Evolutionary conservation across 2,888 invertebrate species (phyloP), one percentile per base, ranked within the genome.

Genomic region (Drosophila histrio): DNA sequence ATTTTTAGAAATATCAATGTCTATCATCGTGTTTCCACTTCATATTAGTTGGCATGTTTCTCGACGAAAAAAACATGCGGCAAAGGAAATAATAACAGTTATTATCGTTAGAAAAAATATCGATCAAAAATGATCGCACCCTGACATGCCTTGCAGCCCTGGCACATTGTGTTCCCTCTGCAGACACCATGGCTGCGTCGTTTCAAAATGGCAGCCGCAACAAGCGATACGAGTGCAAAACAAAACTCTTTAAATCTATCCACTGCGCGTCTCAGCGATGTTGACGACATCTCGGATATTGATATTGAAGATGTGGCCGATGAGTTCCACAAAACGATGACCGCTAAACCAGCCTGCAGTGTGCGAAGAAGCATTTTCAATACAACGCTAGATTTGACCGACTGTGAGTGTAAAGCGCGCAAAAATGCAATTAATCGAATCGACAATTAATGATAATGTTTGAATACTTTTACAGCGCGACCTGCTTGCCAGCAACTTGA

Each of bases 281-380:
- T 66, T 6, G 72, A 74, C 4, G 72, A 74, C 17, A 73, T 73
- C 4, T 72, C 73, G 6, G 73, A 73, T 22, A 47, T 62, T 8
- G 72, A 74, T 1, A 39, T 46, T 11, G 73, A 66, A 1, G 53
- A 72, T 2, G 41, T 15, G 1, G 77, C 46, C 3, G 50, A 72
- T 7, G 44, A 66, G 21, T 13, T 74, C 5, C 53, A 53, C 15
- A 53, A 53, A 3, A 53, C 53, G 4, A 36, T 53, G 5, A 19
- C 11, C 1, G 34, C 43, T 3, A 26, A 34, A 24, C 53, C 21
- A 4, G 15, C 7, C 3, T 26, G 4, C 7, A 36, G 21, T 1
- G 22, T 15, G 0, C 4, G 13, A 1, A 26, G 36, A 3, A 53
- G 59, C 36, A 26, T 53, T 26, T 60, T 60, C 4, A 53, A 53